Base-by-base conservation (phyloP, 2,797 vertebrate genomes). In the Selene dorsalis region DNA sequence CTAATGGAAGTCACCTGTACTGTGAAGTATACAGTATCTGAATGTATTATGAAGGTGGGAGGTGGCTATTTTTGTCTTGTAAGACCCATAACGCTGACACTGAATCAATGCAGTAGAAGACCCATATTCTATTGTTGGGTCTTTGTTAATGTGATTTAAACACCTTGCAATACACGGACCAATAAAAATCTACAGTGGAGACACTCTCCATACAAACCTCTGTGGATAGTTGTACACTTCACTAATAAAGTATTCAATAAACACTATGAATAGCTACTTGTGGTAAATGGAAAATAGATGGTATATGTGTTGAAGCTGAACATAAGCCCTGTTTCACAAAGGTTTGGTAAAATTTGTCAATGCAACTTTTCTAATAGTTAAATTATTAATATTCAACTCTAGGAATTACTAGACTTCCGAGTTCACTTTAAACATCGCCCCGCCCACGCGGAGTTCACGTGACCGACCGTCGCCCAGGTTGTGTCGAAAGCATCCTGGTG, bases 401-500 rank as follows among this genome's bases (percentile, higher is more conserved):
- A 41, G 39, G 39, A 41, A 12, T 12, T 13, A 41, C 39, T 41
- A 4, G 39, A 13, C 12, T 41, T 41, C 13, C 13, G 16, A 69
- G 48, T 13, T 32, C 41, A 56, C 6, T 16, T 30, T 20, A 43
- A 0, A 0, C 32, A 11, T 69, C 0, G 83, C 86, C 57, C 92
- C 92, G 71, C 92, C 92, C 81, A 80, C 82, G 17, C n/a, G 6
- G 6, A 2, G 13, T 1, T 92, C 91, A 93, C 86, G 93, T 93
- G 93, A 92, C 87, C 14, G 88, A 85, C 82, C 91, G 89, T 92
- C 89, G 91, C 88, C 88, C 91, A 90, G 91, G 84, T 90, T 91
- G 87, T 93, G 80, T 91, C 79, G 90, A 89, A 88, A 90, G 93
- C 91, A 92, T 92, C 92, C 87, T 89, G 87, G 67, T 76, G 43